Percentiles rank a stretch among this genome's conserved stretches.
Conservation (phyloP, 2,797 vertebrate genomes). For the Myoxocephalus aenaeus region DNA sequence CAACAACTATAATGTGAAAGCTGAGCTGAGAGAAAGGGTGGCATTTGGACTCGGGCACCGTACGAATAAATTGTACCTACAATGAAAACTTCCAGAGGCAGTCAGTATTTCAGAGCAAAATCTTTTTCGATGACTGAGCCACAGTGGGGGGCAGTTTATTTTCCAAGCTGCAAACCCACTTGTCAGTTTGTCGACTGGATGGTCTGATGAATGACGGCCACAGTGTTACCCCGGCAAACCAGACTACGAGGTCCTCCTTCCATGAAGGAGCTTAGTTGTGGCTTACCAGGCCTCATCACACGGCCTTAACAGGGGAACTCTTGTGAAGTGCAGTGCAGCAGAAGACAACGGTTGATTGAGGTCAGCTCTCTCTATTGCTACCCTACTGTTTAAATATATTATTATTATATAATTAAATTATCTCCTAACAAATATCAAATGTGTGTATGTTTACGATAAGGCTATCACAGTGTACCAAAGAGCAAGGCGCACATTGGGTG, state of each 20-base stretch:
- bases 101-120: constrained; percentile 29
- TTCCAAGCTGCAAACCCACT: constrained; percentile 25
- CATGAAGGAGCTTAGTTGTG: constrained; percentile 23
- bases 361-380: not conserved
- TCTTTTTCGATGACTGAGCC: constrained; percentile 33
- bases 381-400: not conserved
- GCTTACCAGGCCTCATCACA: constrained; percentile 26
- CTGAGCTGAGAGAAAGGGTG: not conserved
- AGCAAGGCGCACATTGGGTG: not conserved
- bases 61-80: not conserved
- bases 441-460: not conserved
- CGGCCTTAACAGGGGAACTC: not conserved
- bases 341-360: constrained; percentile 11
- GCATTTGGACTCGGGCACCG: not conserved
- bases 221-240: constrained; percentile 25
- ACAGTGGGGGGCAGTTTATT: constrained; percentile 34
- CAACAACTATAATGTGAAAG: not conserved
- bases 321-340: constrained; percentile 14
- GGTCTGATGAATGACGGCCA: constrained; percentile 48
- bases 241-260: constrained; percentile 13
- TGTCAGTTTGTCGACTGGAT: constrained; percentile 41
- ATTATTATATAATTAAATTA: not conserved
- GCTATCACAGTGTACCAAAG: not conserved
- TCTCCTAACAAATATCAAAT: not conserved
- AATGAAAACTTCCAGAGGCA: not conserved